Evolutionary conservation across 2,797 vertebrate species (phyloP).

Genomic region (Arnoldichthys spilopterus): DNA sequence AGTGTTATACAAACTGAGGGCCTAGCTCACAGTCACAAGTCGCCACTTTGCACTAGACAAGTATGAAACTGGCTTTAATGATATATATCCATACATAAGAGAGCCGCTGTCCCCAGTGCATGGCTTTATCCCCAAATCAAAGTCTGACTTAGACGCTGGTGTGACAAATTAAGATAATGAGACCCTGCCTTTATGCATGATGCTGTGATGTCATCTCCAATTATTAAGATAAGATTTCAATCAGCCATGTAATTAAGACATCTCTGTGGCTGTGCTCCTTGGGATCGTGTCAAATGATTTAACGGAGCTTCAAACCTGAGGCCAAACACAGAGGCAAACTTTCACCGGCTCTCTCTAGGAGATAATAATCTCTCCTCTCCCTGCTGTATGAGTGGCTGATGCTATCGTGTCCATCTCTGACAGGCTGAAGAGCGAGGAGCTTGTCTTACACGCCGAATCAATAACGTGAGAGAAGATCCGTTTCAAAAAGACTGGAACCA

Average conservation of each 20-base stretch:
- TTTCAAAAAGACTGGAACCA: slow-evolving; percentile 45
- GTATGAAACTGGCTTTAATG: not conserved
- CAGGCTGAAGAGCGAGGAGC: slow-evolving; percentile 57
- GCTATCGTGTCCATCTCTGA: slow-evolving; percentile 62
- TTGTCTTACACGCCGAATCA: slow-evolving; percentile 64
- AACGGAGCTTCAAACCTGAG: slow-evolving; percentile 15
- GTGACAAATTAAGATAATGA: slow-evolving; percentile 34
- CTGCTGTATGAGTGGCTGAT: slow-evolving; percentile 38
- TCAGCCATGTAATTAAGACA: slow-evolving; percentile 42
- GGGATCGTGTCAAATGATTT: slow-evolving; percentile 36
- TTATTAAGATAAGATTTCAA: slow-evolving; percentile 44
- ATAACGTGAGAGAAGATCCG: slow-evolving; percentile 56
- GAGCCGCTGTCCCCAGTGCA: not conserved
- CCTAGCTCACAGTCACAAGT: too few relatives aligned
- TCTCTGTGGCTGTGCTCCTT: slow-evolving; percentile 1
- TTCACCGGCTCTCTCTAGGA: slow-evolving; percentile 33
- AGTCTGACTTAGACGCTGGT: not conserved
- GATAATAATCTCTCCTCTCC: slow-evolving; percentile 52
- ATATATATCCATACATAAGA: not conserved
- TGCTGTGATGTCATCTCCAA: slow-evolving; percentile 3
- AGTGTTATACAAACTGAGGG: too few relatives aligned
- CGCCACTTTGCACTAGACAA: not conserved
- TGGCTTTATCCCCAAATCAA: not conserved
- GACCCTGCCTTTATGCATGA: not conserved
- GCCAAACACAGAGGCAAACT: slow-evolving; percentile 44